phyloP scores from a whole-genome alignment of 92 coral and sea anemone genomes.

The Epizoanthus fatuus region DNA sequence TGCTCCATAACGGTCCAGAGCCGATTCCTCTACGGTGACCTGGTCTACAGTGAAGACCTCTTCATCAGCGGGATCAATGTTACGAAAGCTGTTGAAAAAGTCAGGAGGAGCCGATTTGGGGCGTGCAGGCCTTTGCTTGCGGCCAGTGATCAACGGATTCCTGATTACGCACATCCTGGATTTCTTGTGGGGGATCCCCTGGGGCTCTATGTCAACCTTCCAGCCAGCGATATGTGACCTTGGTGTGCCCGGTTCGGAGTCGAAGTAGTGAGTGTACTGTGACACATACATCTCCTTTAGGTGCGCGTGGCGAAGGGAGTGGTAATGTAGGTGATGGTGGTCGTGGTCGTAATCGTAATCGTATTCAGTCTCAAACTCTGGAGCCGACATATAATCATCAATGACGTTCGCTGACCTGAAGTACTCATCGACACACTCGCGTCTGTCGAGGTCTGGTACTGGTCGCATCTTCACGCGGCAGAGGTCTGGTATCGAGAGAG shows the following conservation, averaged over 20 bases:
- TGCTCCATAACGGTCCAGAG: conserved; percentile 4
- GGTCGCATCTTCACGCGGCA: conserved; percentile 82
- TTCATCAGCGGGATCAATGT: conserved; percentile 55
- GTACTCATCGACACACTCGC: conserved; percentile 59
- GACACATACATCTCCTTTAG: conserved; percentile 90
- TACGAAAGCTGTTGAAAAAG: conserved; percentile 37
- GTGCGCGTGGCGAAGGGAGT: conserved; percentile 59
- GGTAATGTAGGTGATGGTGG: conserved; percentile 58
- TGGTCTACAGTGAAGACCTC: conserved; percentile 54
- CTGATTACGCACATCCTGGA: conserved; percentile 89
- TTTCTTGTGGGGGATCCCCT: conserved; percentile 84
- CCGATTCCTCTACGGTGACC: conserved; percentile 43
- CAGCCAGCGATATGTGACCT: conserved; percentile 94
- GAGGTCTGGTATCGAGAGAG: conserved; percentile 85
- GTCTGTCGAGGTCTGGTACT: conserved; percentile 49
- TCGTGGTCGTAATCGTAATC: conserved; percentile 57
- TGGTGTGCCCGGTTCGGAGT: conserved; percentile 71
- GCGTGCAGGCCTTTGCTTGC: conserved; percentile 63
- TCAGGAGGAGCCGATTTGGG: conserved; percentile 93
- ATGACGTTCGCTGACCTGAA: conserved; percentile 50
- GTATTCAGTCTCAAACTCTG: conserved; percentile 44
- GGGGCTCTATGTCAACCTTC: conserved; percentile 90
- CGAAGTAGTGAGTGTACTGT: conserved; percentile 89
- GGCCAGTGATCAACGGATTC: conserved; percentile 81
- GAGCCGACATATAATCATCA: conserved; percentile 57